Evolutionary conservation across 2,888 invertebrate species (phyloP), one percentile per base, ranked within the genome.

Genomic region (Yponomeuta sedellus): DNA sequence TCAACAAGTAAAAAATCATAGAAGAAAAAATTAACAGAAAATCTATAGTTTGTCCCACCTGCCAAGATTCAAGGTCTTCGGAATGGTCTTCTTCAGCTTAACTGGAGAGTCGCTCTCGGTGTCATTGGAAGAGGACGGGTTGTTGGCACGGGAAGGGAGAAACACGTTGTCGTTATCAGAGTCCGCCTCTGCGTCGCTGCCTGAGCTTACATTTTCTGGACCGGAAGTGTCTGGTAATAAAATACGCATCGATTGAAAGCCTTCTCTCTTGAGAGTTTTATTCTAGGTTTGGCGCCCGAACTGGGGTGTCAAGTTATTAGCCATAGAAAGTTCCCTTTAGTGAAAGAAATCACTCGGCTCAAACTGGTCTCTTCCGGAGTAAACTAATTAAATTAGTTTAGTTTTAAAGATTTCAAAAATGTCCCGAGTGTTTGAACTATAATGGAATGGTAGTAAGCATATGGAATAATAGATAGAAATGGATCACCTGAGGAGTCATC

Each of bases 191-290:
- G 83, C 89, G 2, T 92, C 92, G 64, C 91, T 91, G 1, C 86
- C 88, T 0, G 89, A 90, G 58, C 83, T 86, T 64, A 91, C 85
- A 67, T 94, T 94, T 78, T 95, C 95, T 4, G 96, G 96, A 0
- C 96, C 96, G 3, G 92, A 92, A 28, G 92, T 92, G 68, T 92
- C 92, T 91, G 70, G 3, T 34, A 34, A 34, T 34, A 34, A 34
- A 61, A 59, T 19, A 57, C 12, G n/a, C 11, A 34, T 20, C 39
- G 56, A 19, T 59, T 34, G 39, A 61, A 61, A 12, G 16, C 2
- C 8, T 66, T 12, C 52, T 10, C 44, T 52, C 57, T 64, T 12
- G 4, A 2, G 20, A n/a, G 8, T 44, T 11, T 63, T 16, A 52
- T 44, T 40, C 22, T 20, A 40, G 19, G 4, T 1, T 39, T n/a